phyloP scores from a whole-genome alignment of 2,797 vertebrate species.

The Catostomus latipinnis region DNA sequence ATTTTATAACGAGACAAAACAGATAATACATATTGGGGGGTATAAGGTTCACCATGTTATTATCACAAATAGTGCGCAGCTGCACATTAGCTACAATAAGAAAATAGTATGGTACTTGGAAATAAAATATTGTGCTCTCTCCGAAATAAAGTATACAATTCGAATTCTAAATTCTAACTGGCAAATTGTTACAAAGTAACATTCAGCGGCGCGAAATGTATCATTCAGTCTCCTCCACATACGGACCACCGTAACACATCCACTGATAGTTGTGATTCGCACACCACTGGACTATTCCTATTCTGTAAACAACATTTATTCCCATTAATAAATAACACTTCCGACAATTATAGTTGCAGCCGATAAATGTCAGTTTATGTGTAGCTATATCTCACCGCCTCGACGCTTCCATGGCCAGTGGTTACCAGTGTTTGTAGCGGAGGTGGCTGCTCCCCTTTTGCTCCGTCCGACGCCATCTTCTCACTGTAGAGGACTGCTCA shows the following conservation, averaged over 20 bases:
- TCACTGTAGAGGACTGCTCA: slow-evolving; percentile 82
- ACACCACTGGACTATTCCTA: slow-evolving; percentile 8
- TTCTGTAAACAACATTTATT: background rate
- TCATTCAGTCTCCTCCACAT: background rate
- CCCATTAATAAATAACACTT: slow-evolving; percentile 13
- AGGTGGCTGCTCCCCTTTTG: slow-evolving; percentile 87
- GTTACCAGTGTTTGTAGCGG: slow-evolving; percentile 79
- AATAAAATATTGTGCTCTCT: background rate
- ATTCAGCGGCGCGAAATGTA: background rate
- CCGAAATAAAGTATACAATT: background rate
- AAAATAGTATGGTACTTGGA: background rate
- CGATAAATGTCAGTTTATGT: background rate
- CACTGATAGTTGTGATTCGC: slow-evolving; percentile 16
- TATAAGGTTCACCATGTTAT: background rate
- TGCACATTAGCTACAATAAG: background rate
- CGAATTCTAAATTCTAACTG: background rate
- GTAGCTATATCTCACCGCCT: slow-evolving; percentile 75
- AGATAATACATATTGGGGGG: no score
- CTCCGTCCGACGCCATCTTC: slow-evolving; percentile 97
- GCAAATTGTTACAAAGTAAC: background rate
- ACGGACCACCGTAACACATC: slow-evolving; percentile 21
- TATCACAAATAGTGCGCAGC: slow-evolving; percentile 26
- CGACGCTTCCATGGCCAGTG: slow-evolving; percentile 75
- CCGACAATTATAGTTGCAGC: background rate
- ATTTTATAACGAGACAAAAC: no score